Base-by-base conservation (phyloP, 1,140 invertebrate genomes). In the Caenorhabditis inopinata region DNA sequence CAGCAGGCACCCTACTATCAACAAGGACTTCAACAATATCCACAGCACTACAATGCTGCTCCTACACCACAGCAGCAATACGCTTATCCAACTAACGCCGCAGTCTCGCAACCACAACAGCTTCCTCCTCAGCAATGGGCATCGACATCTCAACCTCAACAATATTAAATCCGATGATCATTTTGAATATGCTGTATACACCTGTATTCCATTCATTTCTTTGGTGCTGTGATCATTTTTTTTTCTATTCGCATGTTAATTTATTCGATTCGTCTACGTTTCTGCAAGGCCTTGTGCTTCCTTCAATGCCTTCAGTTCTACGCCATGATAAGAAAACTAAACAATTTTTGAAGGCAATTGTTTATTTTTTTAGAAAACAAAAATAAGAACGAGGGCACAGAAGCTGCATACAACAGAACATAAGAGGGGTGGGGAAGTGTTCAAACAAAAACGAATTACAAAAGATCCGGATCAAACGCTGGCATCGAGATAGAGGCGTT, bases 1-100 rank as follows among this genome's bases (percentile, higher is more conserved):
- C n/a, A n/a, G n/a, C n/a, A n/a, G n/a, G 73, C 21, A 46, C 58
- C 62, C 9, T 23, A 62, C 16, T 74, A 77, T 21, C 79, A 76
- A 62, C 51, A 81, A 49, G 46, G 29, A 9, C 53, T 7, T 38
- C 38, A 80, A 12, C 62, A 21, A 18, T 58, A 80, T 29, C 42
- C 29, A 25, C 48, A 21, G 16, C 45, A 29, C 12, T 32, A 77
- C 48, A 16, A n/a, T 77, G 47, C 42, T 11, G 14, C 38, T 35
- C 18, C 42, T n/a, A n/a, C 11, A 76, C 5, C 35, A 74, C 45
- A 48, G 18, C 74, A 46, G 18, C 74, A 75, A 18, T 75, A 75
- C 32, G 42, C 18, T 2, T 49, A 29, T 9, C 74, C 74, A 12
- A 42, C 42, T 18, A 47, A 45, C 23, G 29, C 32, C 38, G 14